Base-by-base conservation (phyloP, 2,113 vertebrate genomes). In the Percopsis transmontana region DNA sequence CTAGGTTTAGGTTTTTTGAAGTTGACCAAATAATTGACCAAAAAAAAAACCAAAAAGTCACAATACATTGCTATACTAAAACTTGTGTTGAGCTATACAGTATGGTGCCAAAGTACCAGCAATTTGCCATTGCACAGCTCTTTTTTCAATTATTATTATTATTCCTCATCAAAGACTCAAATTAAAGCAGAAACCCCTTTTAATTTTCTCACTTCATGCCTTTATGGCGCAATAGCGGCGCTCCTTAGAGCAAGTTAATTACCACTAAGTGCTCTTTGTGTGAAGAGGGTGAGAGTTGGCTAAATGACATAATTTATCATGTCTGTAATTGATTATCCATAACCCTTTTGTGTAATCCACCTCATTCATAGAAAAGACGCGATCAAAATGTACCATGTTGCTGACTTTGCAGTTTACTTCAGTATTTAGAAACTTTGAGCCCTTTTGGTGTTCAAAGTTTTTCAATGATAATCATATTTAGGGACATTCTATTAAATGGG, bases 401-500 rank as follows among this genome's bases (percentile, higher is more conserved):
- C 23, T 58, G 45, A 48, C 19, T 21, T 1, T 21, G 56, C 10
- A 63, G 16, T 60, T 20, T 1, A 12, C 23, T 58, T 16, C 16
- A 1, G 13, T 1, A 18, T 19, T 58, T 40, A 20, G 24, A 42
- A 59, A 66, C 12, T 21, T 33, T 40, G 9, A 68, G 19, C 61
- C 65, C 79, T 13, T 3, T 21, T 64, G 18, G 9, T 33, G 27
- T 33, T 7, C 27, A 33, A n/a, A n/a, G 27, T 78, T 70, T 71
- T 27, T 71, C 33, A 80, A 75, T 62, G 68, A 74, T 82, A 68
- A 50, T 62, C 5, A 2, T 50, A 67, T 81, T 75, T 75, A 52
- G 50, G 68, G 65, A 58, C 47, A 50, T 83, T 63, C 61, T 70
- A 67, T 79, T 74, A 65, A 54, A 72, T 82, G 76, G 56, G 72